Percentiles rank a stretch among this genome's conserved stretches.
Conservation (phyloP, 2,113 vertebrate genomes). For the Ranitomeya variabilis region DNA sequence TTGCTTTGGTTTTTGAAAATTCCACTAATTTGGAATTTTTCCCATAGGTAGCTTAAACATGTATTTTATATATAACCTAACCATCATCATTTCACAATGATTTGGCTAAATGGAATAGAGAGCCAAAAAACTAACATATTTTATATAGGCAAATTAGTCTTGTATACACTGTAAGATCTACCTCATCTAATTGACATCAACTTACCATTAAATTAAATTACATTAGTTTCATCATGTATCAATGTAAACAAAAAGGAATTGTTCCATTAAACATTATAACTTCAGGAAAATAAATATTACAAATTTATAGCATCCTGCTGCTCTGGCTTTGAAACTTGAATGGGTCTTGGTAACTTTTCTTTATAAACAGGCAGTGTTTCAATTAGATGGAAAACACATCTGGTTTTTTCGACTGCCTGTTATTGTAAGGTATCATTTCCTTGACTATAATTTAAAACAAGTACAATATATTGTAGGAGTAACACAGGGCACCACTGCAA, state of each 20-base stretch:
- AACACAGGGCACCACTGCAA: slow-evolving; percentile 44
- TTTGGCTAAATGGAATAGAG: background rate
- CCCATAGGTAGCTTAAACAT: background rate
- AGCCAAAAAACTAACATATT: background rate
- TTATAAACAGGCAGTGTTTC: slow-evolving; percentile 41
- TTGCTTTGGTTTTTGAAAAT: too few species aligned
- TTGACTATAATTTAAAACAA: slow-evolving; percentile 52
- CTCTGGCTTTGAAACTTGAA: slow-evolving; percentile 34
- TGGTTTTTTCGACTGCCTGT: slow-evolving; percentile 50
- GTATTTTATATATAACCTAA: background rate
- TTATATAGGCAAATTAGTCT: background rate
- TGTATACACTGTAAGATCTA: background rate
- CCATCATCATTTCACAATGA: background rate
- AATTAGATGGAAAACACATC: slow-evolving; percentile 57
- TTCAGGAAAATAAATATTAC: slow-evolving; percentile 49
- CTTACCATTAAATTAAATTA: slow-evolving; percentile 24
- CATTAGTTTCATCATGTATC: slow-evolving; percentile 39
- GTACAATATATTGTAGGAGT: slow-evolving; percentile 42
- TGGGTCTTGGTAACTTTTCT: background rate
- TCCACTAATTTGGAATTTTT: background rate
- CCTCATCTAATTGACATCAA: background rate
- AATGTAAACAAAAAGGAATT: slow-evolving; percentile 43
- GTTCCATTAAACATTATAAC: slow-evolving; percentile 43
- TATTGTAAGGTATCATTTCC: slow-evolving; percentile 54
- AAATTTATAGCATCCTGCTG: slow-evolving; percentile 47